Percentiles rank a stretch among this genome's conserved stretches.
Conservation (phyloP, 2,888 invertebrate species). For the Dyspetes luteomarginatus region DNA sequence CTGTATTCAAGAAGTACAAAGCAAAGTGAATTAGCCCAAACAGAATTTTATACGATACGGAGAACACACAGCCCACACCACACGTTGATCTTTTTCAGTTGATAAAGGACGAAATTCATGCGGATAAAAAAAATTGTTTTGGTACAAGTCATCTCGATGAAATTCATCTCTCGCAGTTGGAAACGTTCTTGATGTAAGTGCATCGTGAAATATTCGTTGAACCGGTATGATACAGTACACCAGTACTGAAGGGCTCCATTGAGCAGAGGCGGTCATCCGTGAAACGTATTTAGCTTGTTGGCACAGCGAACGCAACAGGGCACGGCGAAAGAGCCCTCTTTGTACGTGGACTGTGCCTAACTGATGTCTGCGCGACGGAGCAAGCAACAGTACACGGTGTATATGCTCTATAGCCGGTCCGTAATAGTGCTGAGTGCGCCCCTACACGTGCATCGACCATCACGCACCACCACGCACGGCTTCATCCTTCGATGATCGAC, state of each 20-base stretch:
- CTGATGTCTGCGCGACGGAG: constrained; percentile 55
- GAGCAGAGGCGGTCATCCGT: constrained; percentile 81
- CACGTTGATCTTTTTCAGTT: too few relatives aligned
- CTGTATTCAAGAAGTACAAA: too few relatives aligned
- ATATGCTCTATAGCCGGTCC: background rate
- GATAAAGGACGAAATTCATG: background rate
- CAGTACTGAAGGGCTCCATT: constrained; percentile 74
- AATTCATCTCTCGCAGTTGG: constrained; percentile 19
- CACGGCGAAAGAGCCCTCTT: constrained; percentile 71
- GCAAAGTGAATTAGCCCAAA: too few relatives aligned
- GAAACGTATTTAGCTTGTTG: constrained; percentile 83
- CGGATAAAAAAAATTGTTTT: background rate
- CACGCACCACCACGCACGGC: constrained; percentile 44
- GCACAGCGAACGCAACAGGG: constrained; percentile 81
- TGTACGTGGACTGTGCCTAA: constrained; percentile 52
- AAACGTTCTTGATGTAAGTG: constrained; percentile 46
- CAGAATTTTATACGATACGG: too few relatives aligned
- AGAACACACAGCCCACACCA: too few relatives aligned
- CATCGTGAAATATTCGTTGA: constrained; percentile 58
- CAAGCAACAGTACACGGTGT: constrained; percentile 35
- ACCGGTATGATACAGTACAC: constrained; percentile 60
- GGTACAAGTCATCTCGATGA: background rate
- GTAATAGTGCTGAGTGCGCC: constrained; percentile 24
- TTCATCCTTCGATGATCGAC: constrained; percentile 47
- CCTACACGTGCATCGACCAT: constrained; percentile 48